These are phyloP conservation scores for Steinernema scapterisci DNA, from an alignment of 2,888 invertebrate genomes.

Conservation along the genomic window DNA sequence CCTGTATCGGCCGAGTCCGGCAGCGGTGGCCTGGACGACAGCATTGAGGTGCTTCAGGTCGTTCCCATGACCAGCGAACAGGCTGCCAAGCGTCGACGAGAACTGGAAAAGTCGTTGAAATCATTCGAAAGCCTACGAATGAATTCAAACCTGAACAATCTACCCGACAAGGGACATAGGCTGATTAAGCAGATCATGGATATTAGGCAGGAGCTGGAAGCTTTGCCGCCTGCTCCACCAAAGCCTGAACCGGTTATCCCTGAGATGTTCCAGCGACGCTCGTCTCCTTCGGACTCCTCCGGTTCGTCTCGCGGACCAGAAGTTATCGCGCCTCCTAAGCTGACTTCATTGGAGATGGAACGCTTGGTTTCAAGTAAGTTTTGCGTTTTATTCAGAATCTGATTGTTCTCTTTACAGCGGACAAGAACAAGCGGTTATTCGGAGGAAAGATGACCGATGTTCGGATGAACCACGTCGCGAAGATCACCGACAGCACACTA, in stretches of 20 bases:
- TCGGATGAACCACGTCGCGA: constrained; percentile 42
- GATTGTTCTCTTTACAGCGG: constrained; percentile 13
- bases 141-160: neutral
- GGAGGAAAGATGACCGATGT: constrained; percentile 64
- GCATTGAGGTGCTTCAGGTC: neutral
- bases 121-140: neutral
- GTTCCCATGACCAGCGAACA: neutral
- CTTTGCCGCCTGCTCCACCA: neutral
- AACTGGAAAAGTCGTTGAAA: neutral
- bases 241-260: neutral
- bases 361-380: constrained; percentile 28
- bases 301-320: neutral
- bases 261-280: neutral
- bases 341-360: constrained; percentile 24
- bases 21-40: constrained; percentile 19
- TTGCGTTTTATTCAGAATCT: neutral
- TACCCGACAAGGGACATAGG: neutral
- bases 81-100: neutral
- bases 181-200: neutral
- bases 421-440: constrained; percentile 53
- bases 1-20: neutral
- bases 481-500: constrained; percentile 50
- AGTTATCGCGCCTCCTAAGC: constrained; percentile 25
- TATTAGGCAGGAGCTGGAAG: neutral
- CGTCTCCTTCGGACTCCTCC: neutral